These are phyloP conservation scores for Forpus xanthops DNA, from an alignment of 2,797 vertebrate species.

Conservation along the genomic window DNA sequence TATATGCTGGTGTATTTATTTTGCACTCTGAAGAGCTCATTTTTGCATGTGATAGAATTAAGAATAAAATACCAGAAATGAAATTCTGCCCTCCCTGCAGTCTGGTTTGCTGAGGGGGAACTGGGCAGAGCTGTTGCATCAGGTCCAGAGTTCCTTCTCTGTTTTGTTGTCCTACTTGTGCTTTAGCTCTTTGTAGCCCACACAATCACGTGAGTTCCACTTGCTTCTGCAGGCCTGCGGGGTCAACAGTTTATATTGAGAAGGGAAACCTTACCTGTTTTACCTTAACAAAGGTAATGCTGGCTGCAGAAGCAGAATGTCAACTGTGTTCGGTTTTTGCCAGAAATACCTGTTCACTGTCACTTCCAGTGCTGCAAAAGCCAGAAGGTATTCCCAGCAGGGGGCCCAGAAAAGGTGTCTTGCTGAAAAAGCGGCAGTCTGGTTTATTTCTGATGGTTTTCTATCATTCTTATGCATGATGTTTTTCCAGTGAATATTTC, in stretches of 20 bases:
- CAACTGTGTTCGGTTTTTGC: background rate
- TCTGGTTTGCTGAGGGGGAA: background rate
- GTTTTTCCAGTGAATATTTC: background rate
- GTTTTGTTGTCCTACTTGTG: background rate
- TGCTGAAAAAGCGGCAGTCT: background rate
- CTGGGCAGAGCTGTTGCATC: rapidly evolving
- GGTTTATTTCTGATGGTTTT: background rate
- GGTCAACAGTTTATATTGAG: background rate
- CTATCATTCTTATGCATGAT: background rate
- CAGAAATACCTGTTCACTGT: background rate
- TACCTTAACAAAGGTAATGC: rapidly evolving
- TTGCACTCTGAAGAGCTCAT: background rate
- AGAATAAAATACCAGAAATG: background rate
- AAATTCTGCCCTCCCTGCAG: background rate
- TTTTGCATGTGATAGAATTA: background rate
- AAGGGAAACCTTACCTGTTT: background rate
- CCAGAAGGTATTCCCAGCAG: background rate
- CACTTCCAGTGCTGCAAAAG: background rate
- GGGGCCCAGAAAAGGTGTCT: background rate
- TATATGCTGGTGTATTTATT: background rate
- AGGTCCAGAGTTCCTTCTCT: background rate
- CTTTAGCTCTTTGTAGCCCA: background rate
- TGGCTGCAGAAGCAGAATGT: rapidly evolving
- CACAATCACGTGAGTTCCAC: background rate
- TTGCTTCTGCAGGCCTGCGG: background rate